Percentiles rank a stretch among this genome's conserved stretches.
Conservation (phyloP, 2,888 invertebrate genomes). For the Drosophila emarginata region DNA sequence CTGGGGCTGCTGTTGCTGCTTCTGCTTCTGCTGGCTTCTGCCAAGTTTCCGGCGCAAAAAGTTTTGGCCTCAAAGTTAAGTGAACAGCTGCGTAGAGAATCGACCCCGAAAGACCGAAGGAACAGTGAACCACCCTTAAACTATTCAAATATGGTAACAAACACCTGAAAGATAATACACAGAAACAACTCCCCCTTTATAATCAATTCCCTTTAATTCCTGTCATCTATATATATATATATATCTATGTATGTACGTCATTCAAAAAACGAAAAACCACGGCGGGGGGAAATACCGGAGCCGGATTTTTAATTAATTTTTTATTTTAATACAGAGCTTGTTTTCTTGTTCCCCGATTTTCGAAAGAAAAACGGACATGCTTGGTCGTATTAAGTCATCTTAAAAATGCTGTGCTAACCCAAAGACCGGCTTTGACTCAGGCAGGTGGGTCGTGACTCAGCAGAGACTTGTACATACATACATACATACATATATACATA, state of each 20-base stretch:
- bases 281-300: neutral
- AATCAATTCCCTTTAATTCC: conserved; percentile 61
- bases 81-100: conserved; percentile 47
- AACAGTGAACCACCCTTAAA: conserved; percentile 64
- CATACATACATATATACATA: too few relatives aligned
- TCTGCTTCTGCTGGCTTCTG: conserved; percentile 26
- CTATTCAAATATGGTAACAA: conserved; percentile 15
- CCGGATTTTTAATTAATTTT: neutral
- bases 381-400: conserved; percentile 63
- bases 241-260: conserved; percentile 4
- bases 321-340: neutral
- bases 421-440: conserved; percentile 66
- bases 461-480: conserved; percentile 20
- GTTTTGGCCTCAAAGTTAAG: conserved; percentile 43
- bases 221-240: conserved; percentile 16
- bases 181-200: neutral
- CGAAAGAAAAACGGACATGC: conserved; percentile 51
- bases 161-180: conserved; percentile 52
- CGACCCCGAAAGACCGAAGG: conserved; percentile 14
- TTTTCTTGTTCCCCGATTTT: conserved; percentile 31
- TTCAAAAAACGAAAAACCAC: neutral
- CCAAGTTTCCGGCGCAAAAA: conserved; percentile 68
- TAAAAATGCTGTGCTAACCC: conserved; percentile 42
- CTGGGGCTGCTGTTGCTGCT: conserved; percentile 24
- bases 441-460: conserved; percentile 65